Evolutionary conservation across 2,113 vertebrate genomes (phyloP).

Genomic region (Gymnarchus niloticus): DNA sequence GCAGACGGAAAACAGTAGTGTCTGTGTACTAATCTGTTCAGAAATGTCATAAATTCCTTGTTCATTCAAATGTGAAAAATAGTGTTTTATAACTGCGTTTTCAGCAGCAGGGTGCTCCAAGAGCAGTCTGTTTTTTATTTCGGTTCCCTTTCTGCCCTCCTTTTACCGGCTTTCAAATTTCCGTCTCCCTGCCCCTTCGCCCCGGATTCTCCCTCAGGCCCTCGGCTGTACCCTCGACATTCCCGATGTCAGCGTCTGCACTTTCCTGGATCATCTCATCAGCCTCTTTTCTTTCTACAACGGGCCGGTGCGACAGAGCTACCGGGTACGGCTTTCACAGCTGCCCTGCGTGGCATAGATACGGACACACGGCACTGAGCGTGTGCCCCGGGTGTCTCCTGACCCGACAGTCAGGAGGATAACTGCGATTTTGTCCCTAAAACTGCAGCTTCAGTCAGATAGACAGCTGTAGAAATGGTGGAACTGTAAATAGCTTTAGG

Average conservation of each 20-base stretch:
- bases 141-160: neutral
- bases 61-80: too few species aligned
- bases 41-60: too few species aligned
- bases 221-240: slow-evolving; percentile 77
- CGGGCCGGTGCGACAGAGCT: slow-evolving; percentile 69
- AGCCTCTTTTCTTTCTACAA: slow-evolving; percentile 83
- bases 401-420: neutral
- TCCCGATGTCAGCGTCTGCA: slow-evolving; percentile 72
- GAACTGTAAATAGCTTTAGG: neutral
- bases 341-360: neutral
- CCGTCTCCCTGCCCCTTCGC: neutral
- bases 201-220: slow-evolving; percentile 62
- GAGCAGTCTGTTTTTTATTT: neutral
- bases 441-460: neutral
- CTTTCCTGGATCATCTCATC: slow-evolving; percentile 78
- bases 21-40: too few species aligned
- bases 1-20: too few species aligned
- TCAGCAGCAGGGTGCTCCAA: too few species aligned
- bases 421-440: neutral
- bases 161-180: neutral
- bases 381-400: neutral
- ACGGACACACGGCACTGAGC: too few species aligned
- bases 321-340: slow-evolving; percentile 60
- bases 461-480: neutral
- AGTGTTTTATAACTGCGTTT: too few species aligned